Conservation (phyloP, 2,888 invertebrate genomes). For the Mycogona germanica region DNA sequence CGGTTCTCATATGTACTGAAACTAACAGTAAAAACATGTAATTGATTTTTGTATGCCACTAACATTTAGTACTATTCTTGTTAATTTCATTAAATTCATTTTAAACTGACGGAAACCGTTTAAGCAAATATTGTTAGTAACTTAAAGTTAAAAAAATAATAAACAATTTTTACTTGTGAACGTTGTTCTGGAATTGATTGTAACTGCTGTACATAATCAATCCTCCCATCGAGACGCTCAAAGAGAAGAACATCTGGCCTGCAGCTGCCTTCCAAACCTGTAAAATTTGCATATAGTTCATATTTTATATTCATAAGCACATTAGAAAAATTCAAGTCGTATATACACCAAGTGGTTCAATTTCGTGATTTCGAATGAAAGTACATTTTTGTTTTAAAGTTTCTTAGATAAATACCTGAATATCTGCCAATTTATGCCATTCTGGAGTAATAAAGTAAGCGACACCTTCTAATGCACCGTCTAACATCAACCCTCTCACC, state of each 20-base stretch:
- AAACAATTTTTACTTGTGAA: conserved; percentile 29
- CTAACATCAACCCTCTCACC: conserved; percentile 48
- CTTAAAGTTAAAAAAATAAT: background rate
- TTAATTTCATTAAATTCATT: background rate
- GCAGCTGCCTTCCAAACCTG: conserved; percentile 39
- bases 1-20: background rate
- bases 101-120: background rate
- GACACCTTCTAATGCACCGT: conserved; percentile 60
- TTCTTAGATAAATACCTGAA: conserved; percentile 41
- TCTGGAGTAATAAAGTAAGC: conserved; percentile 65
- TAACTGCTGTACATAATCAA: conserved; percentile 38
- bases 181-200: conserved; percentile 36
- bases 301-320: too few species aligned
- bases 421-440: conserved; percentile 57
- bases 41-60: background rate
- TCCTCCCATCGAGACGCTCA: conserved; percentile 36
- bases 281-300: background rate
- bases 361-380: too few species aligned
- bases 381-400: background rate
- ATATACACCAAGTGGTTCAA: too few species aligned
- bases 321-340: too few species aligned
- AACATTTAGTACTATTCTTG: background rate
- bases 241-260: conserved; percentile 38
- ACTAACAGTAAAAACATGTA: background rate
- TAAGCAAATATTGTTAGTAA: background rate